Evolutionary conservation across 2,888 invertebrate genomes (phyloP).

Genomic region (Silvanus unidentatus): DNA sequence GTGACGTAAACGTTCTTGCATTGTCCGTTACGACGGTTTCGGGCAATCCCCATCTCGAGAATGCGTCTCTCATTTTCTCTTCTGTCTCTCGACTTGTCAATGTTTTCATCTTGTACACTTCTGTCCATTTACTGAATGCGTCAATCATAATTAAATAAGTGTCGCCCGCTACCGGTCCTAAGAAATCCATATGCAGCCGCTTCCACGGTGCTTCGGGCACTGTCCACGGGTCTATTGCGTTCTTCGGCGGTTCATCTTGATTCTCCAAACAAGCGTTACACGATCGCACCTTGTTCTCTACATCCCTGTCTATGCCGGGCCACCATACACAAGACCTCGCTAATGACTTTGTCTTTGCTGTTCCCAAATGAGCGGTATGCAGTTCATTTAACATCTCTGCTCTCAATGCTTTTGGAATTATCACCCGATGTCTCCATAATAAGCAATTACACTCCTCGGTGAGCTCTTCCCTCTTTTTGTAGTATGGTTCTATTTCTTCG

Average conservation of each 20-base stretch:
- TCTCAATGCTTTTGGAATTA: background rate
- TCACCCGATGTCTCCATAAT: background rate
- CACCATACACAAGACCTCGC: slow-evolving; percentile 7
- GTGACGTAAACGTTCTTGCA: background rate
- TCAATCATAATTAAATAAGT: slow-evolving; percentile 3
- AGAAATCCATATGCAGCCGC: background rate
- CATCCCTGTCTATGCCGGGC: slow-evolving; percentile 6
- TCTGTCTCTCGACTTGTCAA: background rate
- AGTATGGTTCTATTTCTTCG: background rate
- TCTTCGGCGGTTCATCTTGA: background rate
- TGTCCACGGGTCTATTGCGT: background rate
- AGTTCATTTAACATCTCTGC: background rate
- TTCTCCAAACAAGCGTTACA: background rate
- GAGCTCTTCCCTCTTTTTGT: background rate
- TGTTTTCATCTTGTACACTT: background rate
- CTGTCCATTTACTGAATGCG: slow-evolving; percentile 6
- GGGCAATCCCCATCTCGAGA: slow-evolving; percentile 2
- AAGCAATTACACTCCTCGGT: background rate
- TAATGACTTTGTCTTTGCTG: background rate
- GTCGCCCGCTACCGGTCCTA: background rate
- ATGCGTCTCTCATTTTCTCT: background rate
- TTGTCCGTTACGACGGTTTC: slow-evolving; percentile 2
- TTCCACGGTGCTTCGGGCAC: background rate
- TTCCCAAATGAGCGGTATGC: background rate
- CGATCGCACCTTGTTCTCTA: slow-evolving; percentile 2